Conservation (phyloP, 2,888 invertebrate genomes). For the Meiosimyza decipiens region DNA sequence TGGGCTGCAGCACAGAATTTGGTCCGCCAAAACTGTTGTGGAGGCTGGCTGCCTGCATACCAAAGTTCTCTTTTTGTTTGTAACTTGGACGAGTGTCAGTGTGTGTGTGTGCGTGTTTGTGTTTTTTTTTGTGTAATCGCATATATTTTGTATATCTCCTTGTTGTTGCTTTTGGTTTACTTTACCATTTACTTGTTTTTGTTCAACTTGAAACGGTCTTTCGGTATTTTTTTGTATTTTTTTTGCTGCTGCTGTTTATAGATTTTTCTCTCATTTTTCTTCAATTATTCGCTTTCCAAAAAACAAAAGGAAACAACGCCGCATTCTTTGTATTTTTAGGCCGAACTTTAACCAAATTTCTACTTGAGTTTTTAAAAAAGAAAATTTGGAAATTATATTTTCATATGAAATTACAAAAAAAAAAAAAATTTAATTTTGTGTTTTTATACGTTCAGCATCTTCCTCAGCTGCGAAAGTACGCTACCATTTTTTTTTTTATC, state of each 20-base stretch:
- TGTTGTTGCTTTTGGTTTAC: neutral
- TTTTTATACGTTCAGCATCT: too few relatives aligned
- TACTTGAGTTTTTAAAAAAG: too few relatives aligned
- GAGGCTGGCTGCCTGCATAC: constrained; percentile 7
- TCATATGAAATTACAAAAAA: too few relatives aligned
- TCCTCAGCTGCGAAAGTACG: too few relatives aligned
- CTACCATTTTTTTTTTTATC: too few relatives aligned
- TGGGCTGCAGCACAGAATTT: constrained; percentile 22
- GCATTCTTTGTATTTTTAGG: too few relatives aligned
- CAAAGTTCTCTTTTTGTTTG: neutral
- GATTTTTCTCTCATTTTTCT: constrained; percentile 1
- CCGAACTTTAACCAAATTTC: too few relatives aligned
- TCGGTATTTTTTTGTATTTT: neutral
- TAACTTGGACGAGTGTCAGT: neutral
- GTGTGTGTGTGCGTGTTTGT: neutral
- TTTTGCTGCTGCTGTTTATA: neutral
- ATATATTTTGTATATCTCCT: neutral
- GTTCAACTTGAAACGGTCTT: constrained; percentile 18
- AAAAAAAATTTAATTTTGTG: too few relatives aligned
- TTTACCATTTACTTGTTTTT: too few relatives aligned
- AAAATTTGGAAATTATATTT: too few relatives aligned
- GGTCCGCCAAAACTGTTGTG: neutral
- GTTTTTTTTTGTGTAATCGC: too few relatives aligned
- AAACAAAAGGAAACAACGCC: too few relatives aligned
- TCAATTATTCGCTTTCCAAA: neutral